These are phyloP conservation scores for Xestia ashworthii DNA, from an alignment of 2,888 invertebrate genomes.

Conservation along the genomic window DNA sequence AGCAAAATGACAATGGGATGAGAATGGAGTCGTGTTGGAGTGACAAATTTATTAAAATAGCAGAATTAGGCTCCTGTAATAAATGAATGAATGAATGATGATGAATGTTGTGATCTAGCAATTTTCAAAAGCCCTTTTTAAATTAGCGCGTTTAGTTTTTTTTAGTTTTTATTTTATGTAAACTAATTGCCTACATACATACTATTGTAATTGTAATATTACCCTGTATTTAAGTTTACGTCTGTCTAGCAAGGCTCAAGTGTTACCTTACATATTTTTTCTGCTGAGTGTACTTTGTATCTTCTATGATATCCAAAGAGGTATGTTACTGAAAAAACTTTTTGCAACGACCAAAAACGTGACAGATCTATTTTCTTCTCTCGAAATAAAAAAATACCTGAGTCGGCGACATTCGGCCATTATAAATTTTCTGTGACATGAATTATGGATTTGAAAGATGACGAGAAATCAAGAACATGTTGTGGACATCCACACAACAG, in stretches of 20 bases:
- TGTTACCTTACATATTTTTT: not conserved
- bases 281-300: constrained; percentile 3
- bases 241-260: not conserved
- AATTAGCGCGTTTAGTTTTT: no score
- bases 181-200: no score
- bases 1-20: no score
- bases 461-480: constrained; percentile 40
- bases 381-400: constrained; percentile 25
- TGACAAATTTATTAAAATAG: no score
- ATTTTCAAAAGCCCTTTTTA: not conserved
- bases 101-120: no score
- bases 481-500: constrained; percentile 28
- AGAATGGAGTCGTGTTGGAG: no score
- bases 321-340: not conserved
- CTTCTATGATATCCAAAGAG: constrained; percentile 13
- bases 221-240: not conserved
- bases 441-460: constrained; percentile 64
- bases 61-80: no score
- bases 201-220: no score
- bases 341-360: not conserved
- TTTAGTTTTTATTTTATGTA: no score
- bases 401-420: constrained; percentile 38
- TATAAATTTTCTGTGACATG: constrained; percentile 67
- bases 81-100: no score
- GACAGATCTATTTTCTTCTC: constrained; percentile 11